A percentile compares a stretch with the other conserved stretches of the same genome.
Evolutionary conservation across 2,888 invertebrate genomes (phyloP).

Genomic region (Lysandra bellargus): DNA sequence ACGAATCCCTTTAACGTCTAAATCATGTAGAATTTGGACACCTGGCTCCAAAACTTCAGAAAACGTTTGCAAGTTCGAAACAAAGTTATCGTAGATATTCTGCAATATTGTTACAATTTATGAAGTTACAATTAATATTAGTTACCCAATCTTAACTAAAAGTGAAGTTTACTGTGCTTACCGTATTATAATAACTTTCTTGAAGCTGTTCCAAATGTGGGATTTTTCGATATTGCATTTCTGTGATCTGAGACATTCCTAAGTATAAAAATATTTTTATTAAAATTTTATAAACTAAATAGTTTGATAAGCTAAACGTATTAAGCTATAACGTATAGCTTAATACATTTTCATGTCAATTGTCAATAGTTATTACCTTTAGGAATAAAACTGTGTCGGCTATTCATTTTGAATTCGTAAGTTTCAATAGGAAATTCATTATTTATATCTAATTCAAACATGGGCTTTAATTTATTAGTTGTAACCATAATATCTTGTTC

Average conservation of each 20-base stretch:
- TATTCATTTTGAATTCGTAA: slow-evolving; percentile 56
- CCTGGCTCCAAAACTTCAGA: slow-evolving; percentile 63
- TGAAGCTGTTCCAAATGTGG: slow-evolving; percentile 46
- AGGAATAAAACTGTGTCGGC: slow-evolving; percentile 75
- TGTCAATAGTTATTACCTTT: slow-evolving; percentile 66
- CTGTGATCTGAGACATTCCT: slow-evolving; percentile 78
- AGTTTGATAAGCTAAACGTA: neutral
- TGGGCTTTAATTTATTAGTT: neutral
- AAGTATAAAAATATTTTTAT: slow-evolving; percentile 17
- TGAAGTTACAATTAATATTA: neutral
- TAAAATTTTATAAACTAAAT: neutral
- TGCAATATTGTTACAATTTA: slow-evolving; percentile 43
- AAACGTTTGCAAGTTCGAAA: slow-evolving; percentile 67
- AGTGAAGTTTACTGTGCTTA: slow-evolving; percentile 44
- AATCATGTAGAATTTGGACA: slow-evolving; percentile 53
- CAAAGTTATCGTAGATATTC: slow-evolving; percentile 69
- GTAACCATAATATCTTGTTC: neutral
- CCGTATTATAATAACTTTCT: slow-evolving; percentile 61
- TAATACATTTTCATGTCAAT: no score
- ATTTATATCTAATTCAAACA: neutral
- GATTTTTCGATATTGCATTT: slow-evolving; percentile 54
- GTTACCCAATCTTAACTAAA: neutral
- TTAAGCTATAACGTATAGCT: no score
- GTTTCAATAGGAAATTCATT: neutral
- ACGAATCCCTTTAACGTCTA: slow-evolving; percentile 50